Evolutionary conservation across 2,888 invertebrate species (phyloP).

Genomic region (Pecten maximus): DNA sequence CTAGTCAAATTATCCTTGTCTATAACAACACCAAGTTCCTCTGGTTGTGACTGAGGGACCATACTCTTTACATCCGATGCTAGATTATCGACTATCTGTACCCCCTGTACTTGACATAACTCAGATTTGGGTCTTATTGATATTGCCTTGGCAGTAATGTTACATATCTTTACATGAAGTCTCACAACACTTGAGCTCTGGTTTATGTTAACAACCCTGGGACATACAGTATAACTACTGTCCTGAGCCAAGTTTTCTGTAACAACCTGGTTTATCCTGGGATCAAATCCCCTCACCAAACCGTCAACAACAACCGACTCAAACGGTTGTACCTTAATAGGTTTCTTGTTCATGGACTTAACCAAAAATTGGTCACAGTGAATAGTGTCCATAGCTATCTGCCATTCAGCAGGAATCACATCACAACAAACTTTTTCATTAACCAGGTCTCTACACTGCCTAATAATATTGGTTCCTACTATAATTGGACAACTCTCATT

Average conservation of each 20-base stretch:
- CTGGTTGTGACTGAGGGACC: neutral
- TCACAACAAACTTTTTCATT: too few species aligned
- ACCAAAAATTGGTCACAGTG: too few species aligned
- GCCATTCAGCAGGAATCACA: too few species aligned
- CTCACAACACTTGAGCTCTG: neutral
- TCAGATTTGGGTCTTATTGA: conserved; percentile 45
- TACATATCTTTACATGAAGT: conserved; percentile 49
- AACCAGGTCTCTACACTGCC: too few species aligned
- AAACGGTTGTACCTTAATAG: conserved; percentile 39
- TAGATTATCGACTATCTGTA: conserved; percentile 44
- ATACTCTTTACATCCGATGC: conserved; percentile 30
- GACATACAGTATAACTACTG: conserved; percentile 36
- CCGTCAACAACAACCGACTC: conserved; percentile 38
- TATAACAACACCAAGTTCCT: conserved; percentile 34
- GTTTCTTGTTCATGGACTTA: too few species aligned
- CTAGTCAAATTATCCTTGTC: conserved; percentile 21
- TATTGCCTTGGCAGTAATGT: conserved; percentile 49
- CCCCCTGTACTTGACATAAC: conserved; percentile 37
- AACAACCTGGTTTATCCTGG: neutral
- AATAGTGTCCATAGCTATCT: too few species aligned
- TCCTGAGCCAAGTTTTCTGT: conserved; percentile 35
- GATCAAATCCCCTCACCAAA: conserved; percentile 36
- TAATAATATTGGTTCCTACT: too few species aligned
- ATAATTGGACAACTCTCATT: too few species aligned
- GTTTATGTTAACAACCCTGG: conserved; percentile 33